Evolutionary conservation across 2,888 invertebrate species (phyloP), one percentile per base, ranked within the genome.

Genomic region (Mimachlamys varia): DNA sequence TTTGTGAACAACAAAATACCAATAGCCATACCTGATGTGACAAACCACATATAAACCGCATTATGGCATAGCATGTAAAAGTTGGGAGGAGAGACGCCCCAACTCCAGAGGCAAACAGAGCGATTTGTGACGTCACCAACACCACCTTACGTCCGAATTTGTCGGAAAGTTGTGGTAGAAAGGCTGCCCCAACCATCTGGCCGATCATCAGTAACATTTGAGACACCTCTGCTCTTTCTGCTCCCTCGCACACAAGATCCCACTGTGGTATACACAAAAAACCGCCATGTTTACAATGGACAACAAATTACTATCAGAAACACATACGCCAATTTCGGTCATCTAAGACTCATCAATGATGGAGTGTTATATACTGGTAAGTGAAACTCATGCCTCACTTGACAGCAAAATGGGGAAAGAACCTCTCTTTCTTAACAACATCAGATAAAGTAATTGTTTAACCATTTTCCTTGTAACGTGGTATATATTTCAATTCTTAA

Each of bases 141-240:
- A 76, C 33, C 2, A 76, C 22, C 33, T 76, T 76, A 27, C 76
- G 76, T 76, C 76, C 76, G 15, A 15, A 76, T 33, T 33, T 76
- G 33, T 76, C 76, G 0, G 76, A 76, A 2, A 76, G 15, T 15
- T 27, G 76, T 12, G 76, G 76, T 22, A 76, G 13, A 15, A 76
- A 76, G 12, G 76, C 76, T 3, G 76, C 76, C 2, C 76, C 76
- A 10, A 76, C 76, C 76, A 76, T 76, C 33, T 76, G 76, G 12
- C 76, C 76, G 33, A 76, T 33, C 76, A 76, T 27, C 76, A 76
- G 27, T 33, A 76, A 76, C 76, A 76, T 76, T 33, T 76, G 76
- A 12, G 76, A 76, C 33, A 76, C 76, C 76, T 76, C 76, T 12
- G 76, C 76, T 76, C 76, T 76, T 12, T 76, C 76, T 12, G 76